Base-by-base conservation (phyloP, 2,888 invertebrate species). In the Furcula furcula region DNA sequence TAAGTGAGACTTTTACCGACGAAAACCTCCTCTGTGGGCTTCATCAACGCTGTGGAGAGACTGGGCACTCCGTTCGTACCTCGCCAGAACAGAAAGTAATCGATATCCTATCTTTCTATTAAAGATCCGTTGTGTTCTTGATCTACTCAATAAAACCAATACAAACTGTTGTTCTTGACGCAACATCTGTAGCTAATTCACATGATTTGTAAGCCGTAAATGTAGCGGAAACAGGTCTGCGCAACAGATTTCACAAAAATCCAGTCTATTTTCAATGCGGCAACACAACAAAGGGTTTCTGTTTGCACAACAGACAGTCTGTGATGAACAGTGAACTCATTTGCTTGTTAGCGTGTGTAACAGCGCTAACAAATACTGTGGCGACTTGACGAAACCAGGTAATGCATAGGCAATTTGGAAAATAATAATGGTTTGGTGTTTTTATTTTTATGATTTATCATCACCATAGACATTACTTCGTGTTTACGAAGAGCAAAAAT, bases 311-410 rank as follows among this genome's bases (percentile, higher is more conserved):
- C 33, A 43, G 45, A 54, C 48, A 25, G 14, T 39, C 36, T 32
- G 27, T 29, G 18, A 32, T 52, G 37, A 39, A 56, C 36, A 35
- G 36, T 34, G 39, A 49, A 53, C 42, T 49, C 31, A 56, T 38
- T 41, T 40, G 34, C 33, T 34, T 25, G 29, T 56, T 56, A 53
- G 40, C 33, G 31, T 25, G 23, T 27, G 12, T n/a, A n/a, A 7
- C 31, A 29, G 33, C 35, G 39, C 32, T 47, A 55, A 46, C 38
- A 33, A 35, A 34, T 13, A 22, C 23, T 26, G 26, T 19, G 20
- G 34, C 21, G 34, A 26, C 12, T 22, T 7, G 28, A 18, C 22
- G 19, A 29, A 25, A 22, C 23, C 31, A 28, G 34, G n/a, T n/a
- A n/a, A 25, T 14, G 31, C 34, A 25, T 29, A n/a, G 21, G 19